These are phyloP conservation scores for Paramormyrops hopkinsi DNA, from an alignment of 2,797 vertebrate genomes.

Conservation along the genomic window DNA sequence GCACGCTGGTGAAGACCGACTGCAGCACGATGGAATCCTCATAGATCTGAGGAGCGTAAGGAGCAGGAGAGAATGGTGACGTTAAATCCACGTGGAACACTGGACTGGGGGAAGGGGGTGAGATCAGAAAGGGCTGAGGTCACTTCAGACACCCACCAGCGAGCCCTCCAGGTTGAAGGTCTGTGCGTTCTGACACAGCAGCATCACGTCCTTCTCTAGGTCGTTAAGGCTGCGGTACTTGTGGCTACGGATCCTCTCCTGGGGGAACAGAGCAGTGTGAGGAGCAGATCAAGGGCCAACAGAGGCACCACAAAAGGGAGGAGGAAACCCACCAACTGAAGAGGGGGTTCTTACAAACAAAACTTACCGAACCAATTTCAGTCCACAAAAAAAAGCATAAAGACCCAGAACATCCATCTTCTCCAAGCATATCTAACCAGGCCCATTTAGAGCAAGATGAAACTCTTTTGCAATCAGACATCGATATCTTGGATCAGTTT, in stretches of 20 bases:
- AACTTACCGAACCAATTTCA: background rate
- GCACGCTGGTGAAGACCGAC: conserved; percentile 87
- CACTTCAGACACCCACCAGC: conserved; percentile 61
- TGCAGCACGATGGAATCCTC: conserved; percentile 93
- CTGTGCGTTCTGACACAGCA: conserved; percentile 92
- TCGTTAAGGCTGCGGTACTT: conserved; percentile 87
- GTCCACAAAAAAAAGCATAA: background rate
- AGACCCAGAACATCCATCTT: background rate
- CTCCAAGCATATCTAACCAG: background rate
- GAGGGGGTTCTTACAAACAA: background rate
- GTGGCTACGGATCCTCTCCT: conserved; percentile 89
- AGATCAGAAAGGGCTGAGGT: background rate
- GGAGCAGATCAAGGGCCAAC: background rate
- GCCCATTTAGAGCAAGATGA: background rate
- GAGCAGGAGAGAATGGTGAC: background rate
- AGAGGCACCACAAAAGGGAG: background rate
- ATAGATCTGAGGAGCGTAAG: conserved; percentile 67
- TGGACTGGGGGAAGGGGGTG: background rate
- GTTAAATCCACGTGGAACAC: background rate
- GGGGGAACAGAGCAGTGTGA: background rate
- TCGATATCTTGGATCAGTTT: background rate
- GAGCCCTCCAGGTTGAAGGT: conserved; percentile 94
- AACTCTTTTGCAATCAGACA: background rate
- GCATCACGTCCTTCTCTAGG: conserved; percentile 90
- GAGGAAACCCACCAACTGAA: background rate